phyloP scores from a whole-genome alignment of 2,797 vertebrate species.

The Cyprinella venusta region DNA sequence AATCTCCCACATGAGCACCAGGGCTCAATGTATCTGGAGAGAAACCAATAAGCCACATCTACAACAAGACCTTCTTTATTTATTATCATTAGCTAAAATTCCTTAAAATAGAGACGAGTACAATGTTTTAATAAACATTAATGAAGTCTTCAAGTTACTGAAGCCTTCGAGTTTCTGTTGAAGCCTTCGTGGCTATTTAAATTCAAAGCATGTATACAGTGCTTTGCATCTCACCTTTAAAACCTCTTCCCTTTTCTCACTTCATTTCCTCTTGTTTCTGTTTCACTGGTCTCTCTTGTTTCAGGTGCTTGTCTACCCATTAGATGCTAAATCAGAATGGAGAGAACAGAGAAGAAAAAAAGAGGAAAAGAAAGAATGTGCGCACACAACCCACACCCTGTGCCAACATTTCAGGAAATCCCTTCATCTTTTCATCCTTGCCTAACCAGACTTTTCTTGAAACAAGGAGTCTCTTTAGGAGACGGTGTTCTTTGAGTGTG shows the following conservation, averaged over 20 bases:
- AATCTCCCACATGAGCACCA: background rate
- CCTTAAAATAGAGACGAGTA: background rate
- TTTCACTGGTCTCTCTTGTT: conserved; percentile 10
- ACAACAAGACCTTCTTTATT: background rate
- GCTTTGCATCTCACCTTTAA: conserved; percentile 31
- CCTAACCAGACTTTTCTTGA: conserved; percentile 30
- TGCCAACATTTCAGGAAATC: conserved; percentile 36
- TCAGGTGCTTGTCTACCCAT: conserved; percentile 11
- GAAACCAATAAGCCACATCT: background rate
- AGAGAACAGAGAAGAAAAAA: conserved; percentile 1
- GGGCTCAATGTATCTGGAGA: background rate
- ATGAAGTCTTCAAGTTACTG: too few species aligned
- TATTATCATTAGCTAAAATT: background rate
- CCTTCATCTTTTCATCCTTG: conserved; percentile 35
- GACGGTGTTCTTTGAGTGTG: conserved; percentile 5
- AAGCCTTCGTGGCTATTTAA: background rate
- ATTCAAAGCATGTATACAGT: background rate
- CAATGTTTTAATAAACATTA: background rate
- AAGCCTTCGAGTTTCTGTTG: too few species aligned
- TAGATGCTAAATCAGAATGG: conserved; percentile 31
- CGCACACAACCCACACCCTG: conserved; percentile 4
- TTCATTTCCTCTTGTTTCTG: conserved; percentile 25
- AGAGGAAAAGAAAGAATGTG: background rate
- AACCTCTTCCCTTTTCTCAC: conserved; percentile 6
- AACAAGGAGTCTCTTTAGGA: conserved; percentile 39